These are phyloP conservation scores for Daktulosphaira vitifoliae DNA, from an alignment of 1,140 invertebrate species.

Conservation along the genomic window DNA sequence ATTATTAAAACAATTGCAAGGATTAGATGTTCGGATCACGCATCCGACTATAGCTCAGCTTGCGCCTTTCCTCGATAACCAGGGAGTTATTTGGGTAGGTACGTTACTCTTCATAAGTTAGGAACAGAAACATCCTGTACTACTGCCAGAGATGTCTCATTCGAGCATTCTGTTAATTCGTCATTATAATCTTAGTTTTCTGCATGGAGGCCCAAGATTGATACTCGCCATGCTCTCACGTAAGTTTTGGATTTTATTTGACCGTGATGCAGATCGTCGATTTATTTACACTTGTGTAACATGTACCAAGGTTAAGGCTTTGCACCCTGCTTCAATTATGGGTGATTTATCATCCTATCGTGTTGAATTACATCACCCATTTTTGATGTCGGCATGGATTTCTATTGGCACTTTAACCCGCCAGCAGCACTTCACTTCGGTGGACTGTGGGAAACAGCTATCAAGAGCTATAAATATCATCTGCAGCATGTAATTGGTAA, in stretches of 20 bases:
- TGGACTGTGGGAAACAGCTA: too few relatives aligned
- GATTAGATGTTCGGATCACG: not conserved
- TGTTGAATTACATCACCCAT: conserved; percentile 37
- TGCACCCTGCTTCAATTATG: conserved; percentile 37
- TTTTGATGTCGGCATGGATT: conserved; percentile 41
- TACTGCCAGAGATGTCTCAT: conserved; percentile 35
- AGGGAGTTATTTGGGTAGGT: conserved; percentile 42
- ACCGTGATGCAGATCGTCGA: conserved; percentile 34
- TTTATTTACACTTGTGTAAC: conserved; percentile 39
- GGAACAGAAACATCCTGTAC: conserved; percentile 36
- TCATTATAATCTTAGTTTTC: conserved; percentile 38
- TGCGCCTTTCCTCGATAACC: not conserved
- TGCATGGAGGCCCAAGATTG: conserved; percentile 41
- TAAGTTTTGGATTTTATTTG: conserved; percentile 41
- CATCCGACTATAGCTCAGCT: not conserved
- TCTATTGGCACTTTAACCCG: conserved; percentile 40
- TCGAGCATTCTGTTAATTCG: conserved; percentile 36
- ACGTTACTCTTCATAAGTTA: not conserved
- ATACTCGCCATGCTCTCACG: conserved; percentile 38
- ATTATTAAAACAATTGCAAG: not conserved
- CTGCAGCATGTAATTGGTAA: too few relatives aligned
- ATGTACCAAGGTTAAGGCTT: conserved; percentile 33
- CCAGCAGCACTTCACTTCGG: too few relatives aligned
- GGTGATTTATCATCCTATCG: conserved; percentile 40
- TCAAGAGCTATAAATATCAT: too few relatives aligned